Evolutionary conservation across 2,113 vertebrate genomes (phyloP).

Genomic region (Zapus hudsonius): DNA sequence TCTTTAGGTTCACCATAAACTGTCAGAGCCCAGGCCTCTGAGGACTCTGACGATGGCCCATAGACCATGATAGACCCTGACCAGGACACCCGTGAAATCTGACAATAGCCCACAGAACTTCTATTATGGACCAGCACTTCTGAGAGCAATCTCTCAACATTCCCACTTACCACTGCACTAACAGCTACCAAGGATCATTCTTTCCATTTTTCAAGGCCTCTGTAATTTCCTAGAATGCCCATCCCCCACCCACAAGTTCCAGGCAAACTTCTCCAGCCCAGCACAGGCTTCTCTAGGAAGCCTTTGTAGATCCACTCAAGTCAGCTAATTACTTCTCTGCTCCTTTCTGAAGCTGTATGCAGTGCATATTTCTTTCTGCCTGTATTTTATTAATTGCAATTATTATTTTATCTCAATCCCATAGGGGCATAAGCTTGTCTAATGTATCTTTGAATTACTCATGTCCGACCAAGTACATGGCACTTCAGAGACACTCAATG

Average conservation of each 20-base stretch:
- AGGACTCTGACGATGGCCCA: not conserved
- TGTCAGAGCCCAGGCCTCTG: not conserved
- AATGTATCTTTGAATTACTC: slow-evolving; percentile 51
- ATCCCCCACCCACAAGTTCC: not conserved
- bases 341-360: not conserved
- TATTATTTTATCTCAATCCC: slow-evolving; percentile 58
- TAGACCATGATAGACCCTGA: not conserved
- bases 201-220: not conserved
- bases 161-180: not conserved
- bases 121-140: not conserved
- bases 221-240: slow-evolving; percentile 28
- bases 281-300: slow-evolving; percentile 29
- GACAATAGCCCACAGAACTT: not conserved
- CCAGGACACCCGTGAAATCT: not conserved
- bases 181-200: not conserved
- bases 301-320: not conserved
- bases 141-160: not conserved
- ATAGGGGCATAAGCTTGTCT: slow-evolving; percentile 17
- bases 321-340: slow-evolving; percentile 37
- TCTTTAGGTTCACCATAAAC: not conserved
- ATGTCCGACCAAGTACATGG: slow-evolving; percentile 10
- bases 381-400: slow-evolving; percentile 64
- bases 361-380: slow-evolving; percentile 11
- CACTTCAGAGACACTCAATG: slow-evolving; percentile 32
- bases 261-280: slow-evolving; percentile 13